A percentile compares a stretch with the other conserved stretches of the same genome.
phyloP scores from a whole-genome alignment of 2,888 invertebrate genomes.

The Adelphocoris suturalis region DNA sequence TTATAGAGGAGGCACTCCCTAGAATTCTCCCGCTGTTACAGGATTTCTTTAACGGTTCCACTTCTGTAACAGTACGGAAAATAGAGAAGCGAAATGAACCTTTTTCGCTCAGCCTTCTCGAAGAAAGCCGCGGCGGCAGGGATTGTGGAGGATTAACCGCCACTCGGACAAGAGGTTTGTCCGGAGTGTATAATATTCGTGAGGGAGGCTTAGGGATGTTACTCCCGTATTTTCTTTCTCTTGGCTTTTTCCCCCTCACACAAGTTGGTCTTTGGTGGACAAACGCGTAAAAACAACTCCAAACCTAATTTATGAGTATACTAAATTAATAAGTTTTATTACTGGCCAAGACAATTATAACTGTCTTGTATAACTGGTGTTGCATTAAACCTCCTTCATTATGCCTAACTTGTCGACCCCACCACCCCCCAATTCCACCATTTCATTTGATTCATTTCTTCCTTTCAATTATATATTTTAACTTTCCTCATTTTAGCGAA shows the following conservation, averaged over 20 bases:
- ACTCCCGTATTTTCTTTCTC: slow-evolving; percentile 12
- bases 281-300: neutral
- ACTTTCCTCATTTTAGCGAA: no score
- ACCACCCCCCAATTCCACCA: no score
- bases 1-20: neutral
- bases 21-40: neutral
- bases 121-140: slow-evolving; percentile 1
- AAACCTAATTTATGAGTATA: no score
- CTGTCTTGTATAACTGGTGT: no score
- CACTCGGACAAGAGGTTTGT: slow-evolving; percentile 1
- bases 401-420: no score
- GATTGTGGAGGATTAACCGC: neutral
- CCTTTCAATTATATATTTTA: no score
- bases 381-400: no score
- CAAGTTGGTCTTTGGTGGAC: neutral
- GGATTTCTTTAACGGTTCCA: neutral
- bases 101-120: neutral
- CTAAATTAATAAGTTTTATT: no score
- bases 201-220: neutral
- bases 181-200: slow-evolving; percentile 3
- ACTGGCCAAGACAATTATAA: no score
- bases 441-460: no score
- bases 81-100: neutral
- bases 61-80: neutral
- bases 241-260: neutral